Evolutionary conservation across 2,113 vertebrate genomes (phyloP), one percentile per base, ranked within the genome.

Genomic region (Dolichallabes microphthalmus): DNA sequence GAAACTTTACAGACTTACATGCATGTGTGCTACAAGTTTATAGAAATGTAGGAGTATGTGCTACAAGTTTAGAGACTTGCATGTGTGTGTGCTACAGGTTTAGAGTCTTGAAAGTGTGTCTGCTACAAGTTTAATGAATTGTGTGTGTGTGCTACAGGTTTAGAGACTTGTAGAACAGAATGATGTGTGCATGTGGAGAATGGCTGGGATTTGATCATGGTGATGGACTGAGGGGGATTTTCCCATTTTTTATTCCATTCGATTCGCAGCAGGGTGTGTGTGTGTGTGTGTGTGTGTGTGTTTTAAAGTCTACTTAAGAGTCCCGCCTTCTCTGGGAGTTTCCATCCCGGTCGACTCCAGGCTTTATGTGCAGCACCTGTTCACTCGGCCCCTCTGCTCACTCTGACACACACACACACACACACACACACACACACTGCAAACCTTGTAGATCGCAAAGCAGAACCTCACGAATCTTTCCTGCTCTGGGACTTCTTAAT

Each of bases 331-430:
- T 88, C 77, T 88, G 93, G 93, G 93, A 94, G 92, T 95, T 93
- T 90, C 93, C 91, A 91, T 86, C 45, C 80, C 71, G 88, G 90
- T 81, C 90, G 92, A 92, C 88, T 90, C 93, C 85, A 35, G 85
- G 89, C 90, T 92, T 93, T 92, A 93, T 89, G 93, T 89, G 82
- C 90, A 93, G 95, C 97, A 97, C 96, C 96, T 97, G 96, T 96
- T 94, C 94, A 92, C 90, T 90, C 22, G 91, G 91, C 94, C 94
- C 89, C 91, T 89, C 88, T 78, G 7, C 55, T 69, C 87, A 90
- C 91, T 78, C 75, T 78, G 53, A 78, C 82, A 84, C 91, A 89
- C 85, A 89, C 89, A 85, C 80, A 32, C 15, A 3, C 35, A 87
- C 88, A 89, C 88, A 87, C 83, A 39, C 83, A 86, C 61, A 58